phyloP scores from a whole-genome alignment of 2,888 invertebrate genomes.

The Melikaiella ostensackeni region DNA sequence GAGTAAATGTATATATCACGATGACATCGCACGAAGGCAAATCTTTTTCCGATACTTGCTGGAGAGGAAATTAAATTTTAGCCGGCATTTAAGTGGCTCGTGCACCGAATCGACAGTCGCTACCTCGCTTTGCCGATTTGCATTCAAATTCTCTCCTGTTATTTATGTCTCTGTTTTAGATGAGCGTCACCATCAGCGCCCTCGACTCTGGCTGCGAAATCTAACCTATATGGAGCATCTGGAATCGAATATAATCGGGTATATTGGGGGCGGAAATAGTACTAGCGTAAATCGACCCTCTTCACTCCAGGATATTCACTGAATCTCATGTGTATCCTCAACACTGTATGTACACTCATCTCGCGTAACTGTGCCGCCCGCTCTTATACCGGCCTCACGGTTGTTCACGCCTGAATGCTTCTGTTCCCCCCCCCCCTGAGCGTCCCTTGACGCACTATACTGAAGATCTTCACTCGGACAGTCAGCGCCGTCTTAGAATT shows the following conservation, averaged over 20 bases:
- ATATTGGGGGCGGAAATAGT: neutral
- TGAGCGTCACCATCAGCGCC: neutral
- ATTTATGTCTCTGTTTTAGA: constrained; percentile 49
- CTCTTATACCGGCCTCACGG: too few species aligned
- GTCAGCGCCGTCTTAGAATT: too few species aligned
- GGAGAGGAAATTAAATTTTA: constrained; percentile 49
- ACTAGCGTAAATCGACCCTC: neutral
- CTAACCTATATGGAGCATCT: constrained; percentile 11
- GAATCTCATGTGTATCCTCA: neutral
- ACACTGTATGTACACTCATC: neutral
- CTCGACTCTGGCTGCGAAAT: neutral
- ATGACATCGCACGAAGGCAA: constrained; percentile 44
- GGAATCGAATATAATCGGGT: constrained; percentile 21
- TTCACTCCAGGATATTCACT: neutral
- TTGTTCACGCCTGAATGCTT: too few species aligned
- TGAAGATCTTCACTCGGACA: too few species aligned
- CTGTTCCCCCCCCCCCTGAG: too few species aligned
- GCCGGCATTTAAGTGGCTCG: constrained; percentile 40
- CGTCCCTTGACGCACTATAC: too few species aligned
- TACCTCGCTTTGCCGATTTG: constrained; percentile 35
- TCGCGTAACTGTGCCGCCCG: too few species aligned
- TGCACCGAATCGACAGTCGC: constrained; percentile 32
- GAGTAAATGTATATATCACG: constrained; percentile 29
- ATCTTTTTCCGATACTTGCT: constrained; percentile 52
- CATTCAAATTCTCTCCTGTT: constrained; percentile 46